Conservation (phyloP, 2,888 invertebrate genomes). For the Trachelus troglodyta region DNA sequence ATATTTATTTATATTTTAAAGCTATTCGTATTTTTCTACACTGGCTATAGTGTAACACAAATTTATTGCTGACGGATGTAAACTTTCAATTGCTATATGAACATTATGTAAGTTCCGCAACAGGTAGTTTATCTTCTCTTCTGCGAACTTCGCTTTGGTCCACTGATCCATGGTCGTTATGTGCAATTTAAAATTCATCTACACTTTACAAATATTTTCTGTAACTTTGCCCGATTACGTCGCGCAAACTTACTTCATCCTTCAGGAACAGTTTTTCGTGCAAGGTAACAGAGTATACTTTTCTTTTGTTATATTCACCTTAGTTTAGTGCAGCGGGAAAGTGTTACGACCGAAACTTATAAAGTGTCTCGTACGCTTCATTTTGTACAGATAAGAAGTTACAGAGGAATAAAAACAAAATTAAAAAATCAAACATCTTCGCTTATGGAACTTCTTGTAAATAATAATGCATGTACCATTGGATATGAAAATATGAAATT, state of each 20-base stretch:
- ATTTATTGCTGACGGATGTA: neutral
- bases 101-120: neutral
- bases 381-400: neutral
- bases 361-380: neutral
- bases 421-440: neutral
- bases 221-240: neutral
- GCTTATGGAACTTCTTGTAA: neutral
- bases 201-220: neutral
- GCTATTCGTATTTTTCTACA: neutral
- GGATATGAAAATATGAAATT: neutral
- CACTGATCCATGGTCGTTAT: neutral
- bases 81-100: neutral
- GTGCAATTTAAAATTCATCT: neutral
- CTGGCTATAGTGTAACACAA: neutral
- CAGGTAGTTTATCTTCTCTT: neutral
- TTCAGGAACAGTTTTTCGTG: neutral
- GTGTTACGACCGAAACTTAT: neutral
- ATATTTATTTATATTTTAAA: neutral
- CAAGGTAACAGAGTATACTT: neutral
- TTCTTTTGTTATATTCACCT: neutral
- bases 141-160: neutral
- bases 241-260: neutral
- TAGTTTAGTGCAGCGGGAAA: neutral
- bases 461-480: neutral
- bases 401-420: too few species aligned